These are phyloP conservation scores for Lasioglossum vierecki DNA, from an alignment of 2,888 invertebrate genomes.

Conservation along the genomic window DNA sequence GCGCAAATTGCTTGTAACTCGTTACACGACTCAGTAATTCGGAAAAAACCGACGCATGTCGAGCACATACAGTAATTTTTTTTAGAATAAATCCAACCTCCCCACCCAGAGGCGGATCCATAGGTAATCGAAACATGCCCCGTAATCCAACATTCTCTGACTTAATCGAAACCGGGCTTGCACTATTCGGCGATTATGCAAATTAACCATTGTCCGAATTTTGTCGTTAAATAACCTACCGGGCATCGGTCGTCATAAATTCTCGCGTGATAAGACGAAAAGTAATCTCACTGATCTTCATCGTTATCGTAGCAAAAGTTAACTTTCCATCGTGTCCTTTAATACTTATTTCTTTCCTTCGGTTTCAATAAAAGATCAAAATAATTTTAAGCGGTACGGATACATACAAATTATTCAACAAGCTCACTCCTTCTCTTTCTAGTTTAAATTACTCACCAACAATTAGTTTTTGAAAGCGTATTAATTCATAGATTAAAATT, in stretches of 20 bases:
- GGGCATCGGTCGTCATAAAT: background rate
- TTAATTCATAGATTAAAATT: too few relatives aligned
- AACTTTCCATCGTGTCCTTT: too few relatives aligned
- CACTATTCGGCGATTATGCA: background rate
- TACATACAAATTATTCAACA: too few relatives aligned
- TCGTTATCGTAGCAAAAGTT: background rate
- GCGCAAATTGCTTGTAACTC: conserved; percentile 37
- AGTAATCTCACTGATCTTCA: background rate
- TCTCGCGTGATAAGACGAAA: background rate
- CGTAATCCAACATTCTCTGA: background rate
- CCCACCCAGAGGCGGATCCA: background rate
- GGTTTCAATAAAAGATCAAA: too few relatives aligned
- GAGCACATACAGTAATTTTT: background rate
- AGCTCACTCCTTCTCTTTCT: too few relatives aligned
- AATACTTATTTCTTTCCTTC: too few relatives aligned
- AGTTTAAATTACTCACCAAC: too few relatives aligned
- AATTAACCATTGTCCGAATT: background rate
- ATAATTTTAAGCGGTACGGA: too few relatives aligned
- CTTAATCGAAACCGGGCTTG: conserved; percentile 8
- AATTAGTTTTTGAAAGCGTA: too few relatives aligned
- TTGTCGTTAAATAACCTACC: background rate
- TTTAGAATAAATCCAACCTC: conserved; percentile 11
- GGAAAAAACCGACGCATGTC: background rate
- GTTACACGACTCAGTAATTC: conserved; percentile 15
- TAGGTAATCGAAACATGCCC: background rate